Conservation (phyloP, 2,797 vertebrate genomes). For the Apogon talboti region DNA sequence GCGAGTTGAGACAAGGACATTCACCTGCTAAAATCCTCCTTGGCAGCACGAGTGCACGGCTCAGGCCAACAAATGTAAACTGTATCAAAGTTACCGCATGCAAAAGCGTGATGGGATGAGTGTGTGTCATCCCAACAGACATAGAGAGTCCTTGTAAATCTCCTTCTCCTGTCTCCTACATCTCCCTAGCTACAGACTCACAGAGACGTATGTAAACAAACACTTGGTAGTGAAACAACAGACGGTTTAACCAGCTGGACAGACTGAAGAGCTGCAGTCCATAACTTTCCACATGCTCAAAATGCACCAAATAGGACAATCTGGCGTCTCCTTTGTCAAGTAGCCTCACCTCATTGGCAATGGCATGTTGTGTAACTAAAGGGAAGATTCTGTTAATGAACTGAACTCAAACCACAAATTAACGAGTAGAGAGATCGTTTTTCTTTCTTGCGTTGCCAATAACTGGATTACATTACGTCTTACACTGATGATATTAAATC, state of each 20-base stretch:
- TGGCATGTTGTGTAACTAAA: background rate
- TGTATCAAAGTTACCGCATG: constrained; percentile 38
- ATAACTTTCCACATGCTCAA: constrained; percentile 30
- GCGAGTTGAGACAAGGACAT: constrained; percentile 41
- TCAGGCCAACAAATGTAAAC: constrained; percentile 44
- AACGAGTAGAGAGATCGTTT: no score
- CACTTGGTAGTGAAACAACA: constrained; percentile 37
- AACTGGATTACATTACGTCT: constrained; percentile 2
- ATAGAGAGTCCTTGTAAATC: constrained; percentile 53
- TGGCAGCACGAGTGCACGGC: constrained; percentile 22
- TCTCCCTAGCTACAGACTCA: constrained; percentile 46
- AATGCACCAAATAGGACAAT: constrained; percentile 6
- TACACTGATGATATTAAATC: background rate
- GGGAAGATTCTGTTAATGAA: background rate
- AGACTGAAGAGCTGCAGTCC: constrained; percentile 24
- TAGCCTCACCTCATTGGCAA: background rate
- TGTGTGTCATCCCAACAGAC: constrained; percentile 48
- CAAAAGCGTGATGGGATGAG: constrained; percentile 18
- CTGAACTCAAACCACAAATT: no score
- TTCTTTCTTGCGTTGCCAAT: no score
- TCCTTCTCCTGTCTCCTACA: constrained; percentile 43
- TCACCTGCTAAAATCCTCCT: constrained; percentile 26
- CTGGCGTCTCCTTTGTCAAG: background rate
- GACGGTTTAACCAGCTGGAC: constrained; percentile 42
- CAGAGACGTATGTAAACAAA: constrained; percentile 50